Percentiles rank a stretch among this genome's conserved stretches.
phyloP scores from a whole-genome alignment of 2,888 invertebrate species.

The Orchesella flavescens region DNA sequence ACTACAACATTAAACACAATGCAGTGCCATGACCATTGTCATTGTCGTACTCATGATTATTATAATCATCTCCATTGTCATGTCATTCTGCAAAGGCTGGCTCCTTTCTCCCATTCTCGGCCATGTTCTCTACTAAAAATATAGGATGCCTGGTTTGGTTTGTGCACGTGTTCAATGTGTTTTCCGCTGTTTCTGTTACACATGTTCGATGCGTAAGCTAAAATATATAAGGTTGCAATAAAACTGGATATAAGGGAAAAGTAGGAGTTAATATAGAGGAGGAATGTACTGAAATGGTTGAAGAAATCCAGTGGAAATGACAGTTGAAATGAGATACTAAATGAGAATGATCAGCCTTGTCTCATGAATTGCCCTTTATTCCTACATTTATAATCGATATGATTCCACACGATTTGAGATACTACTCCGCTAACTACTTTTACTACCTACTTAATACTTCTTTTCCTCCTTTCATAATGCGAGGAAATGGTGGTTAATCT shows the following conservation, averaged over 20 bases:
- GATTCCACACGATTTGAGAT: slow-evolving; percentile 13
- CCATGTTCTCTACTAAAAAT: too few relatives aligned
- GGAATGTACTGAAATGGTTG: neutral
- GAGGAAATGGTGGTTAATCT: neutral
- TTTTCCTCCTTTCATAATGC: too few relatives aligned
- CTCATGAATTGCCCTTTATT: slow-evolving; percentile 12
- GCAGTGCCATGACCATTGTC: slow-evolving; percentile 24
- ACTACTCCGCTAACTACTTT: neutral
- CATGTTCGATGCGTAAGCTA: neutral
- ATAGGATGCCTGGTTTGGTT: too few relatives aligned
- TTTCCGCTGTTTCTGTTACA: too few relatives aligned
- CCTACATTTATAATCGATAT: neutral
- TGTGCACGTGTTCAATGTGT: too few relatives aligned
- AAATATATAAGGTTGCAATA: neutral
- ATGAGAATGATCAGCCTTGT: slow-evolving; percentile 30
- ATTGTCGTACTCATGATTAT: slow-evolving; percentile 36
- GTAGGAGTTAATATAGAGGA: neutral
- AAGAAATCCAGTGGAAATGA: slow-evolving; percentile 41
- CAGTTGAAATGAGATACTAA: slow-evolving; percentile 35
- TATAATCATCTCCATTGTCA: slow-evolving; percentile 25
- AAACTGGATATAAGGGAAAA: slow-evolving; percentile 2
- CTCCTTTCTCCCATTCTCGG: too few relatives aligned
- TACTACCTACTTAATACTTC: too few relatives aligned
- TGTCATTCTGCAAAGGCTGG: neutral
- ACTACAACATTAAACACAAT: slow-evolving; percentile 6